Evolutionary conservation across 2,113 vertebrate species (phyloP), one percentile per base, ranked within the genome.

Genomic region (Lethenteron camtschaticum): DNA sequence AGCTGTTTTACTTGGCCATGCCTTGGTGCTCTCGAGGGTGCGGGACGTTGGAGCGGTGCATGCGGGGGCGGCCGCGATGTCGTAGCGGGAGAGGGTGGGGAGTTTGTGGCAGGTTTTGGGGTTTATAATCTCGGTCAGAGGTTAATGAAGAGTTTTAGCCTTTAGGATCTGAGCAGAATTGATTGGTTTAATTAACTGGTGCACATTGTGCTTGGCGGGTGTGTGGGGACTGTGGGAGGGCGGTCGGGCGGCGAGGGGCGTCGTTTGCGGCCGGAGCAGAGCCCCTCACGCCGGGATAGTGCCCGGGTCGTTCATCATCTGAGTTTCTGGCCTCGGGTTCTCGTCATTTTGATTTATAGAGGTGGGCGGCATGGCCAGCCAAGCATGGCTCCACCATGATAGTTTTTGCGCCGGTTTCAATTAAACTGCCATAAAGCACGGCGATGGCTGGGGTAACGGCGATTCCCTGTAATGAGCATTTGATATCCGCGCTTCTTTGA

Each of bases 391-490:
- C 41, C 63, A 66, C 63, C 63, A 66, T 66, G 63, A 66, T 66
- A 66, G 63, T 66, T 66, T 66, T 66, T 66, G 24, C 63, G 63
- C 63, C 63, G n/a, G 63, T 66, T 66, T 66, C 63, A 66, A 66
- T 66, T 66, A 66, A 66, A 66, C 63, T 24, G 63, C 63, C 24
- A 66, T 66, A 66, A 66, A 24, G 63, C 24, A 24, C 24, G 63
- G 63, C 63, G 63, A 24, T 66, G 24, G 63, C 63, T 24, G 24
- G n/a, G n/a, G n/a, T 66, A 24, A 24, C 24, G 41, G 41, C 41
- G 41, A 41, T 41, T 41, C 41, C 41, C 41, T 24, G 24, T 66
- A 66, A 66, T 66, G 63, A 66, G 63, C 63, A 66, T 66, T 24
- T 66, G 63, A 24, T 16, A 66, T 16, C 63, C n/a, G 63, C 24